phyloP scores from a whole-genome alignment of 64 coral and sea anemone species.

The Porites lutea region DNA sequence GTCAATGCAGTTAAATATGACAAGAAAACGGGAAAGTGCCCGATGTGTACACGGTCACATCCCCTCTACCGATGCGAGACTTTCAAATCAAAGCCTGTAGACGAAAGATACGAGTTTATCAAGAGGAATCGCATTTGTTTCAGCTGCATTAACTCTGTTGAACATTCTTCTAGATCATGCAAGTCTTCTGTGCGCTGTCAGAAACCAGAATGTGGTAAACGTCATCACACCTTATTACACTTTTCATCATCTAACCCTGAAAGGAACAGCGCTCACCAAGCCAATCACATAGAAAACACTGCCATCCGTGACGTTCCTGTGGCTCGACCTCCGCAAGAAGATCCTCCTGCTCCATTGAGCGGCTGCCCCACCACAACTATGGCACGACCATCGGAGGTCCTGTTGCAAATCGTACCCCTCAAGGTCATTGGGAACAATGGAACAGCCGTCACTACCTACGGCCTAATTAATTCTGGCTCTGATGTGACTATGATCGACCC shows the following conservation, averaged over 20 bases:
- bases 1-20: not conserved
- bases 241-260: not conserved
- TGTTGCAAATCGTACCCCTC: slow-evolving; percentile 28
- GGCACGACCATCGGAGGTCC: slow-evolving; percentile 14
- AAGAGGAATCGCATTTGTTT: slow-evolving; percentile 32
- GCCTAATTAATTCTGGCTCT: slow-evolving; percentile 44
- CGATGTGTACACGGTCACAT: slow-evolving; percentile 19
- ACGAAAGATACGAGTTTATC: slow-evolving; percentile 37
- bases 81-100: slow-evolving; percentile 18
- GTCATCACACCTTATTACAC: slow-evolving; percentile 45
- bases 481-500: slow-evolving; percentile 31
- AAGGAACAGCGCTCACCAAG: slow-evolving; percentile 18
- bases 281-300: not conserved
- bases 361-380: not conserved
- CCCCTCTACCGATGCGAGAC: slow-evolving; percentile 26
- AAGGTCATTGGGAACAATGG: slow-evolving; percentile 11
- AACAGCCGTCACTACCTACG: not conserved
- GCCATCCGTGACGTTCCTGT: too few species aligned
- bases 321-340: not conserved
- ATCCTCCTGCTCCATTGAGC: not conserved
- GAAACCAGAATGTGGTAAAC: slow-evolving; percentile 18
- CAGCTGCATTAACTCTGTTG: slow-evolving; percentile 43
- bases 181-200: slow-evolving; percentile 32
- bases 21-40: not conserved
- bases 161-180: slow-evolving; percentile 36